Percentiles rank a stretch among this genome's conserved stretches.
These are phyloP conservation scores for Drosophila infuscata DNA, from an alignment of 2,888 invertebrate genomes.

Conservation along the genomic window DNA sequence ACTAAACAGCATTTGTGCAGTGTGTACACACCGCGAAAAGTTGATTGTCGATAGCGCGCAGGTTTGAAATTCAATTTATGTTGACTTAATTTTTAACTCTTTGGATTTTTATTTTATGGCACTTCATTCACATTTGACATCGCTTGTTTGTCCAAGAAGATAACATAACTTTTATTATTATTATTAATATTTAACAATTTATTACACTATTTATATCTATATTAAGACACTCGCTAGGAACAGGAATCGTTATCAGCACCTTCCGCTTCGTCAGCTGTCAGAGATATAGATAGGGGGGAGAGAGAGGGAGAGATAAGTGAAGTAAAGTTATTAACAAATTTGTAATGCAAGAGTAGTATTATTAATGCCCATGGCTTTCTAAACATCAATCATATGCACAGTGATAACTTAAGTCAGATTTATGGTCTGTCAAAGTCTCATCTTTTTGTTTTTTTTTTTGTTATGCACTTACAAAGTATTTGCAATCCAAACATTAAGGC, in stretches of 20 bases:
- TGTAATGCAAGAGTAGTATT: background rate
- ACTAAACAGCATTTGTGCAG: slow-evolving; percentile 21
- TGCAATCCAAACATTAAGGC: slow-evolving; percentile 90
- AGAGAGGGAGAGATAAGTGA: slow-evolving; percentile 7
- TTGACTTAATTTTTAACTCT: background rate
- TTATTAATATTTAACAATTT: slow-evolving; percentile 4
- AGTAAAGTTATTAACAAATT: slow-evolving; percentile 16
- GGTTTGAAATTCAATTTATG: slow-evolving; percentile 4
- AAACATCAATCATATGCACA: slow-evolving; percentile 24
- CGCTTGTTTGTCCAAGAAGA: background rate
- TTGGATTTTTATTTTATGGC: background rate
- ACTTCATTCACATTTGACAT: slow-evolving; percentile 17
- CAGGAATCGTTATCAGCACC: slow-evolving; percentile 61
- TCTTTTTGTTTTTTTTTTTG: slow-evolving; percentile 2
- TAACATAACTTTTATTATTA: background rate
- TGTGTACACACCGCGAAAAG: slow-evolving; percentile 34
- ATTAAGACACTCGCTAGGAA: slow-evolving; percentile 24
- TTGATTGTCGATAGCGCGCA: background rate
- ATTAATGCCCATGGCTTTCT: slow-evolving; percentile 19
- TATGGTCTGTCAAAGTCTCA: slow-evolving; percentile 30
- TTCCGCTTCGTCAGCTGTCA: slow-evolving; percentile 69
- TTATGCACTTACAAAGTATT: slow-evolving; percentile 78
- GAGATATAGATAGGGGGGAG: slow-evolving; percentile 6
- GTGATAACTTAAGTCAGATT: slow-evolving; percentile 25
- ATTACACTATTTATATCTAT: slow-evolving; percentile 13